Evolutionary conservation across 2,888 invertebrate genomes (phyloP), one percentile per base, ranked within the genome.

Genomic region (Euzophera pinguis): DNA sequence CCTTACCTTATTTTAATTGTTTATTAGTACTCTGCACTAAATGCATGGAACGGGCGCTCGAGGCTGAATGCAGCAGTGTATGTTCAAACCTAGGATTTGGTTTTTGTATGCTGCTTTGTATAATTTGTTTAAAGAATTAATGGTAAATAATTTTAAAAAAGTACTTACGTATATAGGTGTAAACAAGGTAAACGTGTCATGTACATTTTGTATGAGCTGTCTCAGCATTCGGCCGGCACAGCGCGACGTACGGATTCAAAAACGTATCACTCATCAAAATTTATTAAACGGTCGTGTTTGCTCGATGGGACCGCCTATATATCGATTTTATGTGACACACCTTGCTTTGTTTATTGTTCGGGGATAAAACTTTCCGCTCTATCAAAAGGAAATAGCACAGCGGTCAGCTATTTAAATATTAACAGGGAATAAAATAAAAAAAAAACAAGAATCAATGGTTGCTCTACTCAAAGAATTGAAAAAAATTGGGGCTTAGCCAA

Each of bases 151-250:
- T n/a, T n/a, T n/a, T n/a, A n/a, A n/a, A n/a, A n/a, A n/a, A 22
- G 32, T 32, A 45, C 16, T 7, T 45, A 34, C 16, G 10, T 16
- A 39, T 14, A 10, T 10, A 34, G 34, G 12, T 37, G n/a, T 37
- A 69, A 70, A 72, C 63, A 69, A 64, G 71, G 67, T 75, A 72
- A 76, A 66, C 65, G 67, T 58, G 61, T 59, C 48, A 62, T 59
- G 73, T 78, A 69, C 69, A 74, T 78, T 79, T 77, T 80, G 67
- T 67, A 75, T 77, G 70, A 78, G 73, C 74, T 73, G 69, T 68
- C 66, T 79, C 82, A 83, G 79, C 81, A 59, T 67, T 62, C 54
- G 50, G 53, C 47, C 52, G 52, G 56, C n/a, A n/a, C n/a, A n/a
- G n/a, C n/a, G n/a, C n/a, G n/a, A n/a, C 55, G 55, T 56, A 56